Base-by-base conservation (phyloP, 2,797 vertebrate species). In the Esox masquinongy region DNA sequence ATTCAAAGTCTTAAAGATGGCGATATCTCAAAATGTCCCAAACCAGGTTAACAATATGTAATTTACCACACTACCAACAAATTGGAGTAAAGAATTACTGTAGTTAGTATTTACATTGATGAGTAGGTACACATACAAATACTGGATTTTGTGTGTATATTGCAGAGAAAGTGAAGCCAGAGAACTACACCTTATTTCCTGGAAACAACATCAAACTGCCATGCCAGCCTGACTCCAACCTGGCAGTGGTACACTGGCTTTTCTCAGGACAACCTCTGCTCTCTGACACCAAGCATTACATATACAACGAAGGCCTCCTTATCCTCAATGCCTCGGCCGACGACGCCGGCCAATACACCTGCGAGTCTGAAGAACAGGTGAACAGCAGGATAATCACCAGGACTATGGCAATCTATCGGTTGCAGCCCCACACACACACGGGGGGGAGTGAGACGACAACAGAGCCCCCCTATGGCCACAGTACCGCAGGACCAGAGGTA, bases 1-100 rank as follows among this genome's bases (percentile, higher is more conserved):
- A 53, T 92, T 72, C 95, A 94, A 87, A 95, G 90, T 82, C 84
- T 95, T 76, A 89, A 85, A 78, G 80, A 90, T 0, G 91, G 90
- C 6, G 81, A 95, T 77, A 76, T 90, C 68, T 91, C 91, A 8
- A 83, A 9, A 16, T 95, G 95, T 81, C 90, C 90, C 76, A 69
- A 50, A 3, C 73, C 82, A 79, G 93, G 94, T 95, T 85, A 3
- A 47, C 50, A 59, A 34, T 9, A 56, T 5, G 36, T 7, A 26
- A 16, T 43, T 53, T 9, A 29, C 26, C 19, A 19, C 49, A 34
- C 31, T 56, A 19, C 16, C 17, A 29, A 53, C 24, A 31, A 51
- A 47, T 47, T 4, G 6, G 9, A 70, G 68, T 22, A 70, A 16
- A 17, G 43, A n/a, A 47, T 47, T 47, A 47, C 43, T 24, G 2